A percentile compares a stretch with the other conserved stretches of the same genome.
Conservation (phyloP, 2,113 vertebrate genomes). For the Okapia johnstoni region DNA sequence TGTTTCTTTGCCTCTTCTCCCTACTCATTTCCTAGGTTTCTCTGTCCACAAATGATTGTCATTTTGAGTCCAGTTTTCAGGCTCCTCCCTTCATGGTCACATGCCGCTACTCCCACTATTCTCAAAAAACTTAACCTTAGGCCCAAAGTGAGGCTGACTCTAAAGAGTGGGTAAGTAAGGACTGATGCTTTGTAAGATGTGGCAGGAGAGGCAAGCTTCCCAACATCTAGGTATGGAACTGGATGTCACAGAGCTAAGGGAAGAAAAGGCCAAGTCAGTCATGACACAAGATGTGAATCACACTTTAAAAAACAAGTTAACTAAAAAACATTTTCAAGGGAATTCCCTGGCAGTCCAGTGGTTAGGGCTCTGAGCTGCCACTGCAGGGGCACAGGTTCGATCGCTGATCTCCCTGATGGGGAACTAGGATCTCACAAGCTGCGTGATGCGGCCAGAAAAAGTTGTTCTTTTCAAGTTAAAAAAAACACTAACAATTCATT, state of each 20-base stretch:
- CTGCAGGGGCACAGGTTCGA: too few species aligned
- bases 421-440: too few species aligned
- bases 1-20: background rate
- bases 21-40: background rate
- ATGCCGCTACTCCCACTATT: background rate
- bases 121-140: background rate
- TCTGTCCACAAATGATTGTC: background rate
- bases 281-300: background rate
- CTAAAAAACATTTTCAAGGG: constrained; percentile 14
- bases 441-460: too few species aligned
- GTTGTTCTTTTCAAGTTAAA: background rate
- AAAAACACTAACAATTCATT: background rate
- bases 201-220: background rate
- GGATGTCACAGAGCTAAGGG: background rate
- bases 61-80: background rate
- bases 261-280: background rate
- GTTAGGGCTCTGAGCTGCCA: too few species aligned
- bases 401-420: too few species aligned
- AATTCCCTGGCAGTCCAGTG: too few species aligned
- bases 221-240: background rate
- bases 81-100: background rate
- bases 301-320: background rate
- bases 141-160: background rate
- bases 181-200: background rate
- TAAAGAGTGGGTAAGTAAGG: too few species aligned